Base-by-base conservation (phyloP, 2,797 vertebrate species). In the Myotis vivesi region DNA sequence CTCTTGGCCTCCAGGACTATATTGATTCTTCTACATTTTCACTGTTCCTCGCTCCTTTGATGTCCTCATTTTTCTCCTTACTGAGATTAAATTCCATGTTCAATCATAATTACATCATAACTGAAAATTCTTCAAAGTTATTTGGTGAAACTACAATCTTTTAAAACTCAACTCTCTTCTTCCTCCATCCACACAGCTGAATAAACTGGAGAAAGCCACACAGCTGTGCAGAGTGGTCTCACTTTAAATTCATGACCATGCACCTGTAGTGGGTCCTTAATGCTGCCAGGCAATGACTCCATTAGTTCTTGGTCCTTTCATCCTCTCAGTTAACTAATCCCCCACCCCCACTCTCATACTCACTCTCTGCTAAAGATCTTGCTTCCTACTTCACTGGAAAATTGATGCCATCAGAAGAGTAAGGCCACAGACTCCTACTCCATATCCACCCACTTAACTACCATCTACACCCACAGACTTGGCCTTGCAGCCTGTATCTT, bases 241-340 rank as follows among this genome's bases (percentile, higher is more conserved):
- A 59, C 71, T 87, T 91, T 77, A 68, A 71, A 93, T 87, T 83
- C 81, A 62, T 75, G 79, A 12, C 69, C 23, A 23, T 62, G 91
- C 66, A n/a, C 25, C 20, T 23, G 46, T 53, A 80, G 53, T 86
- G 44, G 69, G 44, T 73, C 44, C 57, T 83, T 93, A 76, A 72
- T 23, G 68, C 53, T 94, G 66, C 66, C 38, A 80, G 82, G 38
- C 59, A 91, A 30, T n/a, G 57, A 83, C 12, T 36, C 55, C 57
- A 6, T 89, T 81, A 46, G 59, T 46, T 92, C 41, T 36, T 44
- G 30, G 16, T 20, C 85, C 59, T 75, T 90, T 87, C 0, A 3
- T 81, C 72, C 19, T 92, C 88, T 57, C 17, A n/a, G 53, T 85
- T 84, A 86, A 92, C 83, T 83, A n/a, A 87, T 68, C 77, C 75